Evolutionary conservation across 2,797 vertebrate genomes (phyloP).

Genomic region (Kryptopterus vitreolus): DNA sequence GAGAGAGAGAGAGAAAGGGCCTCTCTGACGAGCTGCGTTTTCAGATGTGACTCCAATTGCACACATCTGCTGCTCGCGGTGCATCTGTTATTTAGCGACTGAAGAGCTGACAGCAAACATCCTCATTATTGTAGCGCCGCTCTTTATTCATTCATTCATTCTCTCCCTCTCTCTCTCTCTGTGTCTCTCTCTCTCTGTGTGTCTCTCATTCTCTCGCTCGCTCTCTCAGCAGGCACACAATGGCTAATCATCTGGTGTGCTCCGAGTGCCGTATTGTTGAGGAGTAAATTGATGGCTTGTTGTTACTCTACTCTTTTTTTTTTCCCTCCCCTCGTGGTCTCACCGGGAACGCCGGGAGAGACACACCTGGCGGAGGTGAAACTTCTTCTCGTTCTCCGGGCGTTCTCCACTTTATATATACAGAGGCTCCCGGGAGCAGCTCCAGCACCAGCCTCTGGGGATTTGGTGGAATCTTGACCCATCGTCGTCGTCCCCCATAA

Average conservation of each 20-base stretch:
- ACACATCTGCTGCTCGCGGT: conserved; percentile 77
- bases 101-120: conserved; percentile 77
- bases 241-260: conserved; percentile 45
- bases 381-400: not conserved
- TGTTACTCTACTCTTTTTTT: conserved; percentile 30
- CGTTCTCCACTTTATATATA: too few relatives aligned
- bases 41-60: conserved; percentile 80
- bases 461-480: too few relatives aligned
- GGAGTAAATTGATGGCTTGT: conserved; percentile 47
- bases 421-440: too few relatives aligned
- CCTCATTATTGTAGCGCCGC: conserved; percentile 70
- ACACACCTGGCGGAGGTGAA: conserved; percentile 12
- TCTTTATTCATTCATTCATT: conserved; percentile 66
- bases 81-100: conserved; percentile 75
- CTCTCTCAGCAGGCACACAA: conserved; percentile 34
- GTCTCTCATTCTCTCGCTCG: conserved; percentile 10
- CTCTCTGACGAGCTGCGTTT: conserved; percentile 73
- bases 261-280: conserved; percentile 40
- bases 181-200: conserved; percentile 25
- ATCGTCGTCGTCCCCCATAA: too few relatives aligned
- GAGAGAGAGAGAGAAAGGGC: conserved; percentile 52
- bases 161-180: conserved; percentile 39
- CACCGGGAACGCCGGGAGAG: not conserved
- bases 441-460: too few relatives aligned
- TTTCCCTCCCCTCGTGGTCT: not conserved